Conservation (phyloP, 2,113 vertebrate species). For the Zeus faber region DNA sequence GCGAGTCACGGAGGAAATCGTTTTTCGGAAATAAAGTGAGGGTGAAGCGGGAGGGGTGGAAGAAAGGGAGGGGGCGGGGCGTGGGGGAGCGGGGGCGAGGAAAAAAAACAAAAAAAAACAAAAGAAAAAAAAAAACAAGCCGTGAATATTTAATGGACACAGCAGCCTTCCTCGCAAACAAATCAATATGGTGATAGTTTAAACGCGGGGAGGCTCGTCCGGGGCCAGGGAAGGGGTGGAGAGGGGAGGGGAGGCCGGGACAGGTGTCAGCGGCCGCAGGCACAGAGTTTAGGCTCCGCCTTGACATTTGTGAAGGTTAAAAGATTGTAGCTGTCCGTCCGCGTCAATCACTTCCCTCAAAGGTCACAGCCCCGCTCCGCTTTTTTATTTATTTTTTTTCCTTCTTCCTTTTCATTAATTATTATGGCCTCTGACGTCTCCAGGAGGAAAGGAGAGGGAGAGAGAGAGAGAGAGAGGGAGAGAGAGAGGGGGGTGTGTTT, state of each 20-base stretch:
- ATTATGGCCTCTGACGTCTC: conserved; percentile 69
- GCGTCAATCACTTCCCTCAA: conserved; percentile 76
- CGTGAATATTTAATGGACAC: conserved; percentile 73
- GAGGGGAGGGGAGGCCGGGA: conserved; percentile 5
- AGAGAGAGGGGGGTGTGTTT: no score
- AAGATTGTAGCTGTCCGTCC: conserved; percentile 75
- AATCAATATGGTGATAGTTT: conserved; percentile 72
- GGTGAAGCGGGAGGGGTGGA: background rate
- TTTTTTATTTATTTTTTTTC: conserved; percentile 82
- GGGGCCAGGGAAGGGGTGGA: conserved; percentile 39
- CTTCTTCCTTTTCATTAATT: conserved; percentile 79
- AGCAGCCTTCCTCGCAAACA: conserved; percentile 68
- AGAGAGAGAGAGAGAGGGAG: background rate
- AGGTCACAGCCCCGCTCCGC: conserved; percentile 72
- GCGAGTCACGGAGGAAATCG: conserved; percentile 59
- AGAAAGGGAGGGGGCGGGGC: background rate
- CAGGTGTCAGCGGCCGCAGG: conserved; percentile 61
- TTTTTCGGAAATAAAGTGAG: conserved; percentile 66
- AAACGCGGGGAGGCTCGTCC: conserved; percentile 56
- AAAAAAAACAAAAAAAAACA: background rate
- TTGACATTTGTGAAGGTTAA: conserved; percentile 83
- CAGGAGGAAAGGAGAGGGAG: conserved; percentile 29
- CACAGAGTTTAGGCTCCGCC: conserved; percentile 61
- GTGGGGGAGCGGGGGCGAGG: background rate
- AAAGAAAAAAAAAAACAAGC: conserved; percentile 68